Evolutionary conservation across 2,888 invertebrate genomes (phyloP), one percentile per base, ranked within the genome.

Genomic region (Himalopsyche anomala): DNA sequence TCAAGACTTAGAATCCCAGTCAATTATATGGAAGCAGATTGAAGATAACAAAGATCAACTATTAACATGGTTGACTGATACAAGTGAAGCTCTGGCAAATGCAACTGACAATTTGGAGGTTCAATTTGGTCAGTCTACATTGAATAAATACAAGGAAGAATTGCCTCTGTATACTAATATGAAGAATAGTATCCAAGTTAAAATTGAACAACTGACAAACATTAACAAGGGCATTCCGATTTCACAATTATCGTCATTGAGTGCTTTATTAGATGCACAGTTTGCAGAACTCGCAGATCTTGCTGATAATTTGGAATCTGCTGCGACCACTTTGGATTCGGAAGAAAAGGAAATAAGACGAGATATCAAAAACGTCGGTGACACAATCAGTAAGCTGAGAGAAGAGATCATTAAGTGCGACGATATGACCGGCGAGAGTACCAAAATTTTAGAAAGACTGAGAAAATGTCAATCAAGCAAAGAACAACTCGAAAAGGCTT

Each of bases 21-120:
- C 96, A 0, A 96, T 97, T n/a, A 96, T 98, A 84, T 98, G 98
- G 98, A 96, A 97, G 90, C 98, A 98, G 91, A 96, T 99, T 55
- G 96, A 97, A 89, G 97, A 97, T 87, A 95, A 96, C 0, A 97
- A 97, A 90, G 96, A 96, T 88, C 97, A 97, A 90, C 93, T 98
- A 4, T 92, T 96, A 0, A 94, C 95, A 38, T 99, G 99, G 99
- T 90, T 98, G 8, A 95, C 95, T 87, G 96, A 97, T 90, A 98
- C 97, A 38, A 96, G 96, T 86, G 95, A 96, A 89, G 95, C 95
- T 55, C 92, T 99, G 5, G 95, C 95, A 80, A 95, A 95, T 89
- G 96, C 97, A 42, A 94, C 95, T 83, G 95, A 96, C 88, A 96
- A 96, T 90, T 94, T 96, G 86, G 98, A 98, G 92, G 95, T 96